Evolutionary conservation across 2,888 invertebrate species (phyloP), one percentile per base, ranked within the genome.

Genomic region (Lordiphosa fenestrarum): DNA sequence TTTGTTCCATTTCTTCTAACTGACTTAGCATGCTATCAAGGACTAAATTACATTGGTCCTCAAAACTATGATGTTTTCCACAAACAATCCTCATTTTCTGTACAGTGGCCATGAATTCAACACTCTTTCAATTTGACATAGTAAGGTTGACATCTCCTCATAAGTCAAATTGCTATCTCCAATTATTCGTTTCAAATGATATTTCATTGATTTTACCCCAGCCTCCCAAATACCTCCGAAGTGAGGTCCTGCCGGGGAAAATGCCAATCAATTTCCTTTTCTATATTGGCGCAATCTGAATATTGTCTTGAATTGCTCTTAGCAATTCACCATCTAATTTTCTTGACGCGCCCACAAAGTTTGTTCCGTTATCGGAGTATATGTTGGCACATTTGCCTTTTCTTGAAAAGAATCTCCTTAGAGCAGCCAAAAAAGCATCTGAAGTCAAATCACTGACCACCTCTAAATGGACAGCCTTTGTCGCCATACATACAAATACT

Each of bases 231-330:
- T 25, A 48, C 37, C 36, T 37, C 48, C 37, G 23, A 36, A 48
- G 10, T 48, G 37, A 48, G 37, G 48, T 48, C 48, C 48, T 48
- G 48, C 48, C 48, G 37, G 35, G 25, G 46, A 19, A 33, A 46
- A 15, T 46, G 48, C 48, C 23, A 37, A 6, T 37, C 3, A n/a
- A 48, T 3, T 7, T 36, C n/a, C 3, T 36, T 12, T 2, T 4
- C 3, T 25, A 12, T 12, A 3, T 36, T 12, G 36, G 36, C 1
- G 36, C 36, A 36, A 36, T 12, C 3, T 36, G 1, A 36, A 36
- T 4, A 12, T 12, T n/a, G 5, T 36, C 36, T 36, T 36, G 36
- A 36, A 36, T 2, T 6, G 36, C 36, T 36, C n/a, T 36, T 36
- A 36, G 1, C n/a, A 36, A 12, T 12, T 36, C 36, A 3, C 1